A percentile compares a stretch with the other conserved stretches of the same genome.
phyloP scores from a whole-genome alignment of 2,888 invertebrate species.

The Lasioglossum villosulum region DNA sequence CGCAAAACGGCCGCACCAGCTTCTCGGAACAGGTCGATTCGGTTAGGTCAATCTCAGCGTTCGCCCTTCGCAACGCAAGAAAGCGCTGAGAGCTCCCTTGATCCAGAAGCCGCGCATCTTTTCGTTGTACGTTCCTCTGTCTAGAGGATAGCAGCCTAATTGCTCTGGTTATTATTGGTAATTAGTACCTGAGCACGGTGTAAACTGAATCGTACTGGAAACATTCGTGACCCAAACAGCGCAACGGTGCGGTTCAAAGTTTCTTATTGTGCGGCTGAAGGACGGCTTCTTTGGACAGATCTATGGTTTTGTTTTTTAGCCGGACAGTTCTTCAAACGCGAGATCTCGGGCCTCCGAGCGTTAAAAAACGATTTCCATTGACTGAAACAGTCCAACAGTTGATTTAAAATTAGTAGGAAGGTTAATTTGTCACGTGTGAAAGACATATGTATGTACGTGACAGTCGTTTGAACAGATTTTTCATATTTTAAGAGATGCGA shows the following conservation, averaged over 20 bases:
- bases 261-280: not conserved
- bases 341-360: not conserved
- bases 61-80: not conserved
- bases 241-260: not conserved
- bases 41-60: not conserved
- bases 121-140: too few relatives aligned
- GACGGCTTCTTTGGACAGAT: not conserved
- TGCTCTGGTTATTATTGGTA: too few relatives aligned
- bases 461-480: not conserved
- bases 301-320: not conserved
- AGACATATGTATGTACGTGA: not conserved
- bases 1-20: slow-evolving; percentile 1
- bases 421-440: too few relatives aligned
- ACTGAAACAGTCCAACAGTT: not conserved
- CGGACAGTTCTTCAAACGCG: too few relatives aligned
- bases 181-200: too few relatives aligned
- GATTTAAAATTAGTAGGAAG: not conserved
- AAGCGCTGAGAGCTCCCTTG: not conserved
- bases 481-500: not conserved
- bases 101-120: not conserved
- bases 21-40: not conserved
- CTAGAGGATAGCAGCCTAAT: too few relatives aligned
- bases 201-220: too few relatives aligned
- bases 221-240: not conserved
- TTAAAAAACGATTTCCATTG: not conserved